A percentile compares a stretch with the other conserved stretches of the same genome.
phyloP scores from a whole-genome alignment of 2,888 invertebrate genomes.

The Caenorhabditis sp. region DNA sequence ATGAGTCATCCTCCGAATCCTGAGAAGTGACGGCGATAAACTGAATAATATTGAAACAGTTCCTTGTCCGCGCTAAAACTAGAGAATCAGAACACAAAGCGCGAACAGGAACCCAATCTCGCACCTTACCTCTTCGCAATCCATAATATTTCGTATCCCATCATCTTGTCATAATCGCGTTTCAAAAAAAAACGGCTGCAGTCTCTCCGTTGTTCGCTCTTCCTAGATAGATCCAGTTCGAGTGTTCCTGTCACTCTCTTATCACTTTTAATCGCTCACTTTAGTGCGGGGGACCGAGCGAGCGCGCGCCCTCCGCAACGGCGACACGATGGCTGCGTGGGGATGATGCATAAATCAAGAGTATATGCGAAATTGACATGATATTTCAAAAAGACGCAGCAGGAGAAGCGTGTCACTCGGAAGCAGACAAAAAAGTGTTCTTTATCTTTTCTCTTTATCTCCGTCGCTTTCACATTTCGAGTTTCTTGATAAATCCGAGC shows the following conservation, averaged over 20 bases:
- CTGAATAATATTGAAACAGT: conserved; percentile 3
- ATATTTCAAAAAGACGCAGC: background rate
- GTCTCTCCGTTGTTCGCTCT: no score
- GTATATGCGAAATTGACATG: conserved; percentile 49
- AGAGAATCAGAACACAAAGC: conserved; percentile 37
- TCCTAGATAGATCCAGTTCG: conserved; percentile 31
- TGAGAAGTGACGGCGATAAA: no score
- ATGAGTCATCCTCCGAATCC: no score
- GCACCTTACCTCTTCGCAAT: conserved; percentile 14
- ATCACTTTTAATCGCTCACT: background rate
- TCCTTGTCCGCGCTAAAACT: conserved; percentile 1
- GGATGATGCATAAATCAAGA: conserved; percentile 29
- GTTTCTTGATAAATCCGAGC: conserved; percentile 13
- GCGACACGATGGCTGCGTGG: conserved; percentile 52
- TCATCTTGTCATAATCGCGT: conserved; percentile 11
- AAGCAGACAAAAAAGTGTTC: background rate
- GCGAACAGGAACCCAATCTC: conserved; percentile 21
- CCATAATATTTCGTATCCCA: no score
- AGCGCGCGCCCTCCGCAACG: no score
- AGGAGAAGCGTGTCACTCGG: background rate
- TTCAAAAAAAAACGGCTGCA: conserved; percentile 32
- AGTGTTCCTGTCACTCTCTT: conserved; percentile 16
- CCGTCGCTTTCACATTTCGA: background rate
- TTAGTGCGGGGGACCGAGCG: no score
- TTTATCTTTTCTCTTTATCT: background rate